These are phyloP conservation scores for Aleiodes leptofemur DNA, from an alignment of 2,888 invertebrate genomes.

Conservation along the genomic window DNA sequence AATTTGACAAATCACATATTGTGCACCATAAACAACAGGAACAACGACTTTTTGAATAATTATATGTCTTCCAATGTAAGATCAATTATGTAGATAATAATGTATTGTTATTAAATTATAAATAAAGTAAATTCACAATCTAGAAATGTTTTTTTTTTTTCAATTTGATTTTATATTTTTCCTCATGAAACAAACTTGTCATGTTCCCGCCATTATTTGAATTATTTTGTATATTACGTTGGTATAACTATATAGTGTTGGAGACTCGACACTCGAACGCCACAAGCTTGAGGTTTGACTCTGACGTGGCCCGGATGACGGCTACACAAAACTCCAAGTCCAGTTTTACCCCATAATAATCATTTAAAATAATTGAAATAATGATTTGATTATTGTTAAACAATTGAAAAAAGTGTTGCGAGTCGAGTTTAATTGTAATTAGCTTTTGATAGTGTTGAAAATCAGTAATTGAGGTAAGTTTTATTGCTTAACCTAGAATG, in stretches of 20 bases:
- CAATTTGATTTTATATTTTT: too few species aligned
- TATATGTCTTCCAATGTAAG: constrained; percentile 30
- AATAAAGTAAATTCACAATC: constrained; percentile 9
- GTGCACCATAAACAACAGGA: neutral
- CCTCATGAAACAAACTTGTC: too few species aligned
- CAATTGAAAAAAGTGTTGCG: constrained; percentile 38
- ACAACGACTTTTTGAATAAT: constrained; percentile 15
- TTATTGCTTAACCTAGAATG: constrained; percentile 43
- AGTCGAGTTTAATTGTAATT: constrained; percentile 3
- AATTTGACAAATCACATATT: too few species aligned
- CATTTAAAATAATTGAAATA: constrained; percentile 16
- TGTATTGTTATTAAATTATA: constrained; percentile 17
- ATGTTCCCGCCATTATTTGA: too few species aligned
- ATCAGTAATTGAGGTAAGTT: constrained; percentile 44
- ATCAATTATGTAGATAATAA: constrained; percentile 26
- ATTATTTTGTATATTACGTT: too few species aligned
- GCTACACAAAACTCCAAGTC: constrained; percentile 49
- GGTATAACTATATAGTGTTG: too few species aligned
- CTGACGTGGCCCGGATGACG: constrained; percentile 66
- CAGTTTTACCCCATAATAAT: constrained; percentile 22
- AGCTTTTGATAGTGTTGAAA: constrained; percentile 15
- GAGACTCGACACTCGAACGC: neutral
- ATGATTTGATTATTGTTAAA: constrained; percentile 19
- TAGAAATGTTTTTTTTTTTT: neutral
- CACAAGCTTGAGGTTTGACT: constrained; percentile 5